Base-by-base conservation (phyloP, 2,797 vertebrate genomes). In the Oreortyx pictus region DNA sequence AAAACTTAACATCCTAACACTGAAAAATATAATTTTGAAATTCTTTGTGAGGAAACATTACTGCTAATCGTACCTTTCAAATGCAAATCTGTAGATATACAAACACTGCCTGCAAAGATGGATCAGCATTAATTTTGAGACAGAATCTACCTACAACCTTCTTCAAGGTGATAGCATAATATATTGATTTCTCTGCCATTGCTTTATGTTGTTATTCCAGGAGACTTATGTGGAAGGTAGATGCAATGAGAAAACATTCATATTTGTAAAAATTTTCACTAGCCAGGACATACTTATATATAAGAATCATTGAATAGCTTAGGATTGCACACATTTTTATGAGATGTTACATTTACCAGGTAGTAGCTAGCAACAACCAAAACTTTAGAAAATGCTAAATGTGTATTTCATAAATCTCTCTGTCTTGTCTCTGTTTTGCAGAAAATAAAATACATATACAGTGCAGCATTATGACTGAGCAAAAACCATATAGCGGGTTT, bases 121-220 rank as follows among this genome's bases (percentile, higher is more conserved):
- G 43, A 88, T 87, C 93, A 95, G 89, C 54, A 49, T 67, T 84
- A 82, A 90, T 90, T 90, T 92, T 14, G 44, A 91, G 43, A 81
- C 4, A 8, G n/a, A 62, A 31, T 83, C 79, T 67, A 82, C 49
- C 61, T 71, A 86, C n/a, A 81, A 64, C 15, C 33, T 92, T 74
- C 41, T 43, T 94, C 31, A 92, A 96, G 86, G 47, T 74, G 90
- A 86, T 10, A 76, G 44, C 4, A 13, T 46, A 39, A 70, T 24
- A 41, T 46, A 94, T 27, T 82, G 44, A 95, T 82, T 92, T 83
- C 39, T 92, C 70, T 95, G 65, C 22, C 77, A 57, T 80, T 78
- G 23, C 92, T 80, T 47, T 12, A 15, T 75, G 56, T 44, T 56
- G 88, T 57, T 88, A 6, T 61, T 86, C 37, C 35, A 90, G 76